A percentile compares a stretch with the other conserved stretches of the same genome.
phyloP scores from a whole-genome alignment of 2,888 invertebrate genomes.

The Acrobasis suavella region DNA sequence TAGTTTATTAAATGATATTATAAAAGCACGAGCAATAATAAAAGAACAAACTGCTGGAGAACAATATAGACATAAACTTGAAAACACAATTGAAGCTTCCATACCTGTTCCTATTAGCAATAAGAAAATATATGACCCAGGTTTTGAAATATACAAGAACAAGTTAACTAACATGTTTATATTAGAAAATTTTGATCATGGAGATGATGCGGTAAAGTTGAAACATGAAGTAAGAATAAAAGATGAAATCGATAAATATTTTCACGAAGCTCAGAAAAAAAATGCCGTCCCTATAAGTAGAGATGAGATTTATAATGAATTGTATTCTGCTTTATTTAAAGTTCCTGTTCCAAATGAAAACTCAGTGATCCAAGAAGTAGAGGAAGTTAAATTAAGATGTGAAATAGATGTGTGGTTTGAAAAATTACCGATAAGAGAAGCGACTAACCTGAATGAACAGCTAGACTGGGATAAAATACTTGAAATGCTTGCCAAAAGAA shows the following conservation, averaged over 20 bases:
- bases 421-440: constrained; percentile 46
- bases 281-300: constrained; percentile 47
- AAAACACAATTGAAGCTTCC: constrained; percentile 52
- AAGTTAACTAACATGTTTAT: constrained; percentile 57
- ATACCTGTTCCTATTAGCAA: constrained; percentile 46
- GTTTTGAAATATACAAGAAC: constrained; percentile 60
- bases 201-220: constrained; percentile 45
- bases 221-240: constrained; percentile 51
- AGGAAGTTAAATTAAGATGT: constrained; percentile 58
- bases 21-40: constrained; percentile 45
- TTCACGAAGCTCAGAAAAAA: constrained; percentile 44
- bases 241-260: constrained; percentile 51
- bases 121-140: constrained; percentile 45
- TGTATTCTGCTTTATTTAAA: constrained; percentile 54
- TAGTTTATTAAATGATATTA: constrained; percentile 44
- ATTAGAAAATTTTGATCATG: constrained; percentile 61
- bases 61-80: constrained; percentile 52
- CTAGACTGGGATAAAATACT: constrained; percentile 53
- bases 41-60: constrained; percentile 48
- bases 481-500: constrained; percentile 49
- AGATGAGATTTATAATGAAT: constrained; percentile 54
- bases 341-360: constrained; percentile 52
- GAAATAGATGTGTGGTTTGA: constrained; percentile 60
- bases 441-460: constrained; percentile 40
- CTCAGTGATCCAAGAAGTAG: constrained; percentile 51